phyloP scores from a whole-genome alignment of 2,797 vertebrate species.

The Rhynchonycteris naso region DNA sequence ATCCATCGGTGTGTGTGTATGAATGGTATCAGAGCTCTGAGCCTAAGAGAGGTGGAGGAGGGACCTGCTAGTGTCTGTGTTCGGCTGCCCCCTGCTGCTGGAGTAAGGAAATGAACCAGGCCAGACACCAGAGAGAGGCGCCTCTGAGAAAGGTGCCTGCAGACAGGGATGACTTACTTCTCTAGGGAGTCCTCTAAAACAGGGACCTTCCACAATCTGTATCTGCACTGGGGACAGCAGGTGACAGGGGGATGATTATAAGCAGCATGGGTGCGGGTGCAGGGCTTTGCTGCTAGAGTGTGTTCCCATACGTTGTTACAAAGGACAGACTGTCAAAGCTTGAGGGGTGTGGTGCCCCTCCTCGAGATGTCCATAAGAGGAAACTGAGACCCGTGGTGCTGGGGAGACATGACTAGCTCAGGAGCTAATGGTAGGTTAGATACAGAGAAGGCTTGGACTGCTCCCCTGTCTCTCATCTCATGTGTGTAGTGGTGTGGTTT shows the following conservation, averaged over 20 bases:
- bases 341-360: background rate
- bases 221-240: background rate
- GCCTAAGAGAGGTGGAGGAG: background rate
- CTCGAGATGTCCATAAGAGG: background rate
- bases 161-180: background rate
- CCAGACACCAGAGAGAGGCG: background rate
- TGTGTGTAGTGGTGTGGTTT: background rate
- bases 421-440: background rate
- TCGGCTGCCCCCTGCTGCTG: background rate
- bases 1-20: background rate
- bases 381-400: background rate
- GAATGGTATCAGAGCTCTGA: background rate
- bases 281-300: background rate
- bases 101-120: background rate
- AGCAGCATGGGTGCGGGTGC: background rate
- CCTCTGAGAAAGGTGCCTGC: background rate
- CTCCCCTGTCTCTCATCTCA: background rate
- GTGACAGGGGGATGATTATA: too few relatives aligned
- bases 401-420: background rate
- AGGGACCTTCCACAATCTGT: background rate
- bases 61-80: background rate
- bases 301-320: background rate
- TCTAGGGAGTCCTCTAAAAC: background rate
- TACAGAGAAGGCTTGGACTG: background rate
- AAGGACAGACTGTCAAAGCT: background rate